These are phyloP conservation scores for Zoanthus sansibaricus DNA, from an alignment of 92 coral and sea anemone genomes.

Conservation along the genomic window DNA sequence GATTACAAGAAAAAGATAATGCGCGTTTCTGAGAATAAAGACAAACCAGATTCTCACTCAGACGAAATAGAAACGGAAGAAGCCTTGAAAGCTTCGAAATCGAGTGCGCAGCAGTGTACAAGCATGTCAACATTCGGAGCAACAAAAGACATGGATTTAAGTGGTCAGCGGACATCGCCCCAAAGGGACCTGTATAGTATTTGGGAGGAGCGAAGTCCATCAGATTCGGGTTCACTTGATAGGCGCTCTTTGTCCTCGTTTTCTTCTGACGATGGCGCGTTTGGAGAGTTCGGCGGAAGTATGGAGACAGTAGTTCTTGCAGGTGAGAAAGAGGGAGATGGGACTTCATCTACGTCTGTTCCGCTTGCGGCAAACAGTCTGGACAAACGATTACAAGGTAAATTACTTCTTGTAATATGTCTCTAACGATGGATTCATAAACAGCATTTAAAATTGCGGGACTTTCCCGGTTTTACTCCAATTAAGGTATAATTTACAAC, in stretches of 20 bases:
- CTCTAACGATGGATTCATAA: no score
- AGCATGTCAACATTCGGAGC: not conserved
- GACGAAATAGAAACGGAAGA: not conserved
- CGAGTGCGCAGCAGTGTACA: not conserved
- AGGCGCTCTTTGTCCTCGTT: slow-evolving; percentile 33
- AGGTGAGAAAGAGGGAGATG: not conserved
- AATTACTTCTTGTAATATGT: no score
- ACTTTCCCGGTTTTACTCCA: no score
- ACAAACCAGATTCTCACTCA: not conserved
- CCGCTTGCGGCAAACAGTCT: not conserved
- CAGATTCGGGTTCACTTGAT: slow-evolving; percentile 38
- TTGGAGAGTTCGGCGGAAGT: slow-evolving; percentile 41
- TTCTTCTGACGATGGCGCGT: slow-evolving; percentile 35
- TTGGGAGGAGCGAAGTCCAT: slow-evolving; percentile 30
- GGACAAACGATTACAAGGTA: not conserved
- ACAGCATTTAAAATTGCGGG: no score
- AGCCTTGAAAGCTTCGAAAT: not conserved
- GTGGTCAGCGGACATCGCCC: not conserved
- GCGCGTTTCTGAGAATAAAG: slow-evolving; percentile 28
- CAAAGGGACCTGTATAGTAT: slow-evolving; percentile 37
- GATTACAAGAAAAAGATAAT: slow-evolving; percentile 40
- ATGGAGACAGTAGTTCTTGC: slow-evolving; percentile 38
- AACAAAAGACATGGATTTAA: slow-evolving; percentile 1
- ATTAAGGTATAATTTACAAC: no score
- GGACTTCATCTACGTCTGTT: not conserved